phyloP scores from a whole-genome alignment of 1,140 invertebrate genomes.

The Ostrea denselamellosa region DNA sequence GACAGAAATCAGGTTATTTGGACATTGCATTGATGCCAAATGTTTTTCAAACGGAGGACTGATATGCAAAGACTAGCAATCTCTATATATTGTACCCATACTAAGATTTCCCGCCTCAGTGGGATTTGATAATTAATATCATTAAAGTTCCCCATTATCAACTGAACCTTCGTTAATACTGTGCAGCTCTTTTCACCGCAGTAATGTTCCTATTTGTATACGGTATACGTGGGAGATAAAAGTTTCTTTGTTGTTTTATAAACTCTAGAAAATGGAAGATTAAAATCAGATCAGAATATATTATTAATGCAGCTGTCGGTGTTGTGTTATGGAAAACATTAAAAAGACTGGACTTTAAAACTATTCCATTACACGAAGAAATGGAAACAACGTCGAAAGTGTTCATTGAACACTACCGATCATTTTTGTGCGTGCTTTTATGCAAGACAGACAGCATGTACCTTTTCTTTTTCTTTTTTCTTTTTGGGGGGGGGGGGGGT shows the following conservation, averaged over 20 bases:
- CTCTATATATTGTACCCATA: not conserved
- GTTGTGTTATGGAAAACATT: not conserved
- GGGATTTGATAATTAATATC: conserved; percentile 29
- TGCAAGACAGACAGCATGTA: too few species aligned
- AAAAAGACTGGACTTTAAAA: not conserved
- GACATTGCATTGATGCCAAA: not conserved
- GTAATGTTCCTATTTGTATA: not conserved
- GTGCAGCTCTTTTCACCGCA: conserved; percentile 15
- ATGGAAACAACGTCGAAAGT: not conserved
- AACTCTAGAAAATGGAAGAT: not conserved
- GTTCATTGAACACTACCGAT: not conserved
- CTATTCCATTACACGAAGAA: not conserved
- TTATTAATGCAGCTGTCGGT: conserved; percentile 35
- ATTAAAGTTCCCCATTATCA: conserved; percentile 33
- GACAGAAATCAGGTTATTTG: not conserved
- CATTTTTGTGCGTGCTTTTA: too few species aligned
- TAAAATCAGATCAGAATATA: conserved; percentile 30
- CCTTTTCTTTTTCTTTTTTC: too few species aligned
- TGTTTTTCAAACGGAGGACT: conserved; percentile 5
- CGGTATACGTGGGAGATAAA: conserved; percentile 7
- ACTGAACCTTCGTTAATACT: not conserved
- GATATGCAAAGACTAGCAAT: not conserved
- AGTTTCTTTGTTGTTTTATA: conserved; percentile 17
- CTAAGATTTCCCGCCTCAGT: conserved; percentile 31
- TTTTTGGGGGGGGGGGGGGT: too few species aligned